Conservation (phyloP, 2,113 vertebrate genomes). For the Gracilinanus agilis region DNA sequence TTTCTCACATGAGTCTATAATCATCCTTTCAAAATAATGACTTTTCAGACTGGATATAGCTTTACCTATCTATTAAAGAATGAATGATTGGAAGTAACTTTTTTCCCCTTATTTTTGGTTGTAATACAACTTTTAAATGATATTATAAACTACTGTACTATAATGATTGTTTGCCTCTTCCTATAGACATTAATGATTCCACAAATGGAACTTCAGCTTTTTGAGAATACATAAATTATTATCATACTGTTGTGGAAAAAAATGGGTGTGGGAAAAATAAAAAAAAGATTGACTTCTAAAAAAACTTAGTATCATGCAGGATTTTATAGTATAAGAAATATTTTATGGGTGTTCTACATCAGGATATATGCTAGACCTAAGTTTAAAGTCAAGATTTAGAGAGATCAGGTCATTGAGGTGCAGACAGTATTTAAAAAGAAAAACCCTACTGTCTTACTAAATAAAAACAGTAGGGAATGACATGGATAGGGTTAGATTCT, state of each 20-base stretch:
- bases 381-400: background rate
- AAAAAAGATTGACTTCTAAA: background rate
- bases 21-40: constrained; percentile 60
- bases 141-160: background rate
- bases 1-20: background rate
- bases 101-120: constrained; percentile 11
- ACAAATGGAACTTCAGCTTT: background rate
- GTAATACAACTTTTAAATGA: constrained; percentile 31
- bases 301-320: background rate
- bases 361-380: background rate
- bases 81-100: constrained; percentile 31
- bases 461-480: background rate
- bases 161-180: constrained; percentile 18
- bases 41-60: constrained; percentile 24
- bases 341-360: background rate
- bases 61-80: constrained; percentile 19
- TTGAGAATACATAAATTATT: constrained; percentile 36
- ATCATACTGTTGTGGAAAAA: background rate
- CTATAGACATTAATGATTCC: background rate
- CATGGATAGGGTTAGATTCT: background rate
- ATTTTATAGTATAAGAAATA: background rate
- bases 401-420: background rate
- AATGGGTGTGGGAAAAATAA: constrained; percentile 5
- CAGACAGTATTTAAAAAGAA: background rate
- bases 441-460: background rate